Evolutionary conservation across 2,113 vertebrate species (phyloP).

Genomic region (Campylomormyrus tamandua): DNA sequence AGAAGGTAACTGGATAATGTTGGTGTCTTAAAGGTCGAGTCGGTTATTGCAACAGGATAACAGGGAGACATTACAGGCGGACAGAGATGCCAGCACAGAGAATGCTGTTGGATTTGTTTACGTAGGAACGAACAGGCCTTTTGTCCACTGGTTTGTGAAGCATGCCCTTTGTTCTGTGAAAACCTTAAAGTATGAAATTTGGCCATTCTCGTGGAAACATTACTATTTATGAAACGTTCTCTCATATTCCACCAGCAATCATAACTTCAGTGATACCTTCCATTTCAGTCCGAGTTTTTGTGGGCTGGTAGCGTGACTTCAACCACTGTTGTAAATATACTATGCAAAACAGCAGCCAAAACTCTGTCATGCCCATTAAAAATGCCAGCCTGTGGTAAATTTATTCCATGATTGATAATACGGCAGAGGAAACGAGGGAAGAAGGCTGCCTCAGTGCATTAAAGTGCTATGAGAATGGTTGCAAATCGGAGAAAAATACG

Average conservation of each 20-base stretch:
- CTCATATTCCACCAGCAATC: neutral
- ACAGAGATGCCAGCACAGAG: neutral
- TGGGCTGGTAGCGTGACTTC: neutral
- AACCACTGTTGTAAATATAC: neutral
- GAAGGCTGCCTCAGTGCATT: neutral
- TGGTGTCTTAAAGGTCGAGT: slow-evolving; percentile 47
- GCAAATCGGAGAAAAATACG: neutral
- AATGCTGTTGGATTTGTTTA: slow-evolving; percentile 11
- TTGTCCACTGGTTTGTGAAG: neutral
- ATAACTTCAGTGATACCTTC: neutral
- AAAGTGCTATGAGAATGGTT: slow-evolving; percentile 1
- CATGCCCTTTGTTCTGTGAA: neutral
- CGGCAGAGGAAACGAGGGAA: neutral
- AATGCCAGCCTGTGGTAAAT: neutral
- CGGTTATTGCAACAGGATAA: slow-evolving; percentile 47
- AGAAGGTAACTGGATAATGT: slow-evolving; percentile 51
- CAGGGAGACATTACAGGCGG: slow-evolving; percentile 16
- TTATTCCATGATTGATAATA: slow-evolving; percentile 5
- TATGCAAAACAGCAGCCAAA: neutral
- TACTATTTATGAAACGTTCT: neutral
- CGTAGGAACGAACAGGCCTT: neutral
- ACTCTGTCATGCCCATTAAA: neutral
- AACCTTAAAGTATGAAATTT: neutral
- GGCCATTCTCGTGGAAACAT: neutral
- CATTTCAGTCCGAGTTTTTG: neutral